These are phyloP conservation scores for Nyctereutes procyonoides DNA, from an alignment of 2,113 vertebrate genomes.

Conservation along the genomic window DNA sequence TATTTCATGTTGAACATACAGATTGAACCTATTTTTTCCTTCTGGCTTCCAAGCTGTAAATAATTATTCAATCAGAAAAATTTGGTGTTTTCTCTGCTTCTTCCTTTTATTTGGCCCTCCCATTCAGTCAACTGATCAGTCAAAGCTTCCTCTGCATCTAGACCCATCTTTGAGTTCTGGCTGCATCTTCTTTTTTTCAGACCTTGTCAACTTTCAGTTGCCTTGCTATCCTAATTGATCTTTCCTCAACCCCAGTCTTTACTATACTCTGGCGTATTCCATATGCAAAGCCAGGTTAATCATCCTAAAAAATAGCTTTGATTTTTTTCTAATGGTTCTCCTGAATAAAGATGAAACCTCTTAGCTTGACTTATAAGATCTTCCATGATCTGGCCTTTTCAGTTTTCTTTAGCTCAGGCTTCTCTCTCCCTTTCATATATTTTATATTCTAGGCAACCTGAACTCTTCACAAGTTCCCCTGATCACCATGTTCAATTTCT, in stretches of 20 bases:
- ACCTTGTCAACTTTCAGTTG: neutral
- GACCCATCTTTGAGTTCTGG: constrained; percentile 21
- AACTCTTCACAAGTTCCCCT: neutral
- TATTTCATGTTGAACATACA: neutral
- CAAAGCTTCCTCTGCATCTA: neutral
- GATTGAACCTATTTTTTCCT: neutral
- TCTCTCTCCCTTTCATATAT: neutral
- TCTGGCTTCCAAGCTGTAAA: neutral
- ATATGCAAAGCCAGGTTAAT: neutral
- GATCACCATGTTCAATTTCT: neutral
- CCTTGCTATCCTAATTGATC: neutral
- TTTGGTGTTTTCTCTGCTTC: neutral
- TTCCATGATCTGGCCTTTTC: neutral
- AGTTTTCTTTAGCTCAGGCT: neutral
- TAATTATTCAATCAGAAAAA: neutral
- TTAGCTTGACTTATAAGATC: neutral
- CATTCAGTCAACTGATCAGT: neutral
- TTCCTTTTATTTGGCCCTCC: neutral
- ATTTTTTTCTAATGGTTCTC: constrained; percentile 1
- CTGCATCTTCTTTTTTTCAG: neutral
- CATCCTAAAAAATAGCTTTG: constrained; percentile 31
- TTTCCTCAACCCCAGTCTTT: neutral
- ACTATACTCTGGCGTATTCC: neutral
- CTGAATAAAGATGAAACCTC: neutral
- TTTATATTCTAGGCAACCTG: neutral